These are phyloP conservation scores for Sphaerodactylus townsendi DNA, from an alignment of 2,113 vertebrate species.

Conservation along the genomic window DNA sequence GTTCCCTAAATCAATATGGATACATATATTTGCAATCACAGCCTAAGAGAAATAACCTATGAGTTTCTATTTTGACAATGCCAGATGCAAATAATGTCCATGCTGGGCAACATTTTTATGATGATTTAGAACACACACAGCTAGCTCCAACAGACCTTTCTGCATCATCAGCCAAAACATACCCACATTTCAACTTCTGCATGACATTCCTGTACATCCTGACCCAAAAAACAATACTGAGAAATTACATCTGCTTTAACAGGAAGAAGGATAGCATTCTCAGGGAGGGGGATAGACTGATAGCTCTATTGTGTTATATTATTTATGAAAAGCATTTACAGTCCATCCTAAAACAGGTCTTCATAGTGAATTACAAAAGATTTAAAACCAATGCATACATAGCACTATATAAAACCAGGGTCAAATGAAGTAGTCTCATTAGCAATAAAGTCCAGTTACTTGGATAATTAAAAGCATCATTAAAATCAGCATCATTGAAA, in stretches of 20 bases:
- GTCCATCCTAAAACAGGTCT: too few relatives aligned
- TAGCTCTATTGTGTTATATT: too few relatives aligned
- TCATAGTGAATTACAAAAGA: too few relatives aligned
- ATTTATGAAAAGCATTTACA: too few relatives aligned
- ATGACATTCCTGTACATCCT: not conserved
- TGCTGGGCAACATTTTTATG: not conserved
- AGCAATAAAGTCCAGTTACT: too few relatives aligned
- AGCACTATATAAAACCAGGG: too few relatives aligned
- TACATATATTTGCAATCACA: conserved; percentile 15
- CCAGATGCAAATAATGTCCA: conserved; percentile 16
- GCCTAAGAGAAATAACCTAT: not conserved
- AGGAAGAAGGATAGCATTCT: not conserved
- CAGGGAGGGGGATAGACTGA: not conserved
- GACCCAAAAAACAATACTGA: not conserved
- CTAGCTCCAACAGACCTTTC: not conserved
- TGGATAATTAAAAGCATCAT: too few relatives aligned
- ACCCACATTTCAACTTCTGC: not conserved
- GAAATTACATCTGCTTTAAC: not conserved
- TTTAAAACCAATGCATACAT: too few relatives aligned
- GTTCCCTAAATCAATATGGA: conserved; percentile 20
- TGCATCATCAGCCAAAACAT: conserved; percentile 1
- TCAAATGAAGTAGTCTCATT: too few relatives aligned
- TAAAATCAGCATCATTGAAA: too few relatives aligned
- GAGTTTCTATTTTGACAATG: conserved; percentile 5
- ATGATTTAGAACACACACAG: conserved; percentile 11